These are phyloP conservation scores for Drosophila kuntzei DNA, from an alignment of 2,888 invertebrate genomes.

Conservation along the genomic window DNA sequence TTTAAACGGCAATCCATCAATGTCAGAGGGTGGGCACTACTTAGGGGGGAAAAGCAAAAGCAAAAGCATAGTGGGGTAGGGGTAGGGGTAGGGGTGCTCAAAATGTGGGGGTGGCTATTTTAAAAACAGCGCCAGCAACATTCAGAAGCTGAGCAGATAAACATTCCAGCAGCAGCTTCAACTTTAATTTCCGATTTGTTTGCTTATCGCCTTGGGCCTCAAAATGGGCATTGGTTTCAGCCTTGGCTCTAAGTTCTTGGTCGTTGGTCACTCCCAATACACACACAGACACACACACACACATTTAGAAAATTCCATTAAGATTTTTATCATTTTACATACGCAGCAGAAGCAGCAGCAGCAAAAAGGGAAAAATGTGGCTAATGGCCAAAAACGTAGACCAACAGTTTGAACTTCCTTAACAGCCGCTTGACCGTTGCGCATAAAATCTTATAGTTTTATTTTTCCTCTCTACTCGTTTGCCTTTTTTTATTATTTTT, in stretches of 20 bases:
- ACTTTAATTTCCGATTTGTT: slow-evolving; percentile 80
- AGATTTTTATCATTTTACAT: slow-evolving; percentile 77
- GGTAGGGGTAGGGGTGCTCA: slow-evolving; percentile 17
- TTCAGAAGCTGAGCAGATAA: slow-evolving; percentile 48
- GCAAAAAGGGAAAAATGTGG: slow-evolving; percentile 26
- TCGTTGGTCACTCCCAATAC: slow-evolving; percentile 39
- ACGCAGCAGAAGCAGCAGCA: slow-evolving; percentile 40
- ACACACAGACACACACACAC: background rate
- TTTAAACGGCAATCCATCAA: slow-evolving; percentile 86
- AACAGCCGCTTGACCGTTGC: slow-evolving; percentile 60
- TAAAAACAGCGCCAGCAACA: slow-evolving; percentile 56
- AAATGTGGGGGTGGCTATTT: slow-evolving; percentile 51
- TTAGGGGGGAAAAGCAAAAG: slow-evolving; percentile 2
- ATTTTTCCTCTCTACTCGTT: slow-evolving; percentile 26
- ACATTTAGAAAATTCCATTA: slow-evolving; percentile 74
- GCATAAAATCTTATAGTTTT: slow-evolving; percentile 81
- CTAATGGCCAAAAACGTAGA: slow-evolving; percentile 64
- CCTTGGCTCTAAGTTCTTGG: slow-evolving; percentile 6
- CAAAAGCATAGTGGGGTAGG: slow-evolving; percentile 1
- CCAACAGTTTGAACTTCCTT: slow-evolving; percentile 68
- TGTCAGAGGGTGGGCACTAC: slow-evolving; percentile 73
- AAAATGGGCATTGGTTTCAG: background rate
- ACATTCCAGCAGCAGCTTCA: slow-evolving; percentile 58
- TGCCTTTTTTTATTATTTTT: background rate
- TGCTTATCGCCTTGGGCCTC: slow-evolving; percentile 64